Base-by-base conservation (phyloP, 1,140 invertebrate species). In the Hylaeus volcanicus region DNA sequence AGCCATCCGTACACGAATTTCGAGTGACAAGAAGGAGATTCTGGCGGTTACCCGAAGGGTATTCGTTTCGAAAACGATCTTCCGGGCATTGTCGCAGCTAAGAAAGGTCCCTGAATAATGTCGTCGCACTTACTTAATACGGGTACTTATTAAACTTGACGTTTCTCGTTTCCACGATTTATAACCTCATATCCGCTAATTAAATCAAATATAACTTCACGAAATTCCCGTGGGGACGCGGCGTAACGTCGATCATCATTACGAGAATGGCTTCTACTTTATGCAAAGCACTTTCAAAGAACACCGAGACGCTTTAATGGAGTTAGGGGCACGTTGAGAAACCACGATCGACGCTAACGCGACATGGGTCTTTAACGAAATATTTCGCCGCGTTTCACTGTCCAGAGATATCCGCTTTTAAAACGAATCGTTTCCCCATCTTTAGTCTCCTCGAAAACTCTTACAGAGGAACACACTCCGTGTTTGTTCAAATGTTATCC, bases 131-230 rank as follows among this genome's bases (percentile, higher is more conserved):
- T 79, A 79, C 60, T 79, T 79, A 79, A 79, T 74, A 74, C 77
- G 45, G 51, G 41, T 43, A 74, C 70, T 79, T 79, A 79, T 79
- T 79, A 79, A 79, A 71, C 41, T 2, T 45, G 77, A 79, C 77
- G 71, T 79, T 79, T 79, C 77, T 79, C 71, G 70, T 79, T 79
- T 79, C 77, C 61, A 66, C 77, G 71, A 79, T 79, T 79, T 79
- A 79, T 79, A 74, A 73, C 77, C 79, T 75, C 72, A 69, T 80
- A 80, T 80, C 72, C 72, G 43, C 72, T 80, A 80, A 80, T 80
- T 80, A 75, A 80, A 80, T 74, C 64, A 74, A 80, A 75, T 75
- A 75, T 80, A 80, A 80, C 72, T 80, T 68, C 12, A 41, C 43
- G 64, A 61, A 75, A 75, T 48, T 55, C 63, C 73, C 39, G 63